Evolutionary conservation across 2,888 invertebrate genomes (phyloP).

Genomic region (Lysandra bellargus): DNA sequence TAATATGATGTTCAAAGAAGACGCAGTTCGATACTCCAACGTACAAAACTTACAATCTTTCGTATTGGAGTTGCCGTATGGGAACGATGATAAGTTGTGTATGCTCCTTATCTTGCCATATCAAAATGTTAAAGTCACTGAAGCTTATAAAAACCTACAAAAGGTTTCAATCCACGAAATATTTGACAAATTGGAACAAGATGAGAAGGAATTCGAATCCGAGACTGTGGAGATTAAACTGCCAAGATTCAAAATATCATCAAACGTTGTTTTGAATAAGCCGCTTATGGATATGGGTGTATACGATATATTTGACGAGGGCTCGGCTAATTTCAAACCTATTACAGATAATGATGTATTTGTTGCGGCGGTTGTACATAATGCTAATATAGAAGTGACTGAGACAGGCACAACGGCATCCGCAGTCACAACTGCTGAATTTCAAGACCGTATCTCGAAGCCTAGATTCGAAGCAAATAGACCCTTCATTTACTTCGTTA

Average conservation of each 20-base stretch:
- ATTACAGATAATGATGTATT: constrained; percentile 78
- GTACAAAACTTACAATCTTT: constrained; percentile 78
- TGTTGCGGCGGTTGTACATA: constrained; percentile 84
- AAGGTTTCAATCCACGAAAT: constrained; percentile 70
- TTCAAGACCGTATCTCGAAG: constrained; percentile 78
- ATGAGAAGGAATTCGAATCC: constrained; percentile 72
- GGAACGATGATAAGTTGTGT: constrained; percentile 75
- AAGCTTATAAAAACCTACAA: constrained; percentile 76
- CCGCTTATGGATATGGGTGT: constrained; percentile 84
- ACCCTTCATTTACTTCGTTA: constrained; percentile 85
- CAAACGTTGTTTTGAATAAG: constrained; percentile 81
- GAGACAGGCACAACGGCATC: constrained; percentile 87
- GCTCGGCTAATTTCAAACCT: constrained; percentile 77
- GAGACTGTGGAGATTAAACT: constrained; percentile 83
- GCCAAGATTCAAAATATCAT: constrained; percentile 82
- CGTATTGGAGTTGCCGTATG: constrained; percentile 85
- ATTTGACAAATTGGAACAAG: constrained; percentile 69
- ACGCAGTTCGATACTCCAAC: constrained; percentile 79
- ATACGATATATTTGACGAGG: constrained; percentile 81
- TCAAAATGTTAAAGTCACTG: constrained; percentile 68
- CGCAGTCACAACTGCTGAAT: constrained; percentile 76
- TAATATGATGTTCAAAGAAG: constrained; percentile 87
- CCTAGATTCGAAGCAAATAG: constrained; percentile 83
- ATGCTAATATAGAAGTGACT: constrained; percentile 86
- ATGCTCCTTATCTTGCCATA: constrained; percentile 85